Percentiles rank a stretch among this genome's conserved stretches.
These are phyloP conservation scores for Marronus borbonicus DNA, from an alignment of 2,888 invertebrate species.

Conservation along the genomic window DNA sequence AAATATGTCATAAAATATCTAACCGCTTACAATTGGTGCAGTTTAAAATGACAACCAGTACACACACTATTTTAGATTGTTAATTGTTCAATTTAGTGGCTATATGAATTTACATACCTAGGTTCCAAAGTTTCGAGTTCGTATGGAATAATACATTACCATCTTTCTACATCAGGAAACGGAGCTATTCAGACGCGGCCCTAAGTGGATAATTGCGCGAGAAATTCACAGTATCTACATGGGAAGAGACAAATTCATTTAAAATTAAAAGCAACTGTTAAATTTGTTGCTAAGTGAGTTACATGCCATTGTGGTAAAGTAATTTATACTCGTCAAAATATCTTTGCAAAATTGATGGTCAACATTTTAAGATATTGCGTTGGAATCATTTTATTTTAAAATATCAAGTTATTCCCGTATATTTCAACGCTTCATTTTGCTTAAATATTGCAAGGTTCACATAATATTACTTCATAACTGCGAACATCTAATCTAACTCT, in stretches of 20 bases:
- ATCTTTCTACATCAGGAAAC: conserved; percentile 21
- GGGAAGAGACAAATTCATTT: conserved; percentile 39
- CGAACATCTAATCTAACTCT: neutral
- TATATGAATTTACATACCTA: neutral
- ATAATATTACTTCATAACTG: neutral
- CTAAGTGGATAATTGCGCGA: conserved; percentile 43
- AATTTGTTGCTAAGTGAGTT: conserved; percentile 27
- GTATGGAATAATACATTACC: no score
- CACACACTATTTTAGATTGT: no score
- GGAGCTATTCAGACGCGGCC: conserved; percentile 1
- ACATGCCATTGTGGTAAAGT: neutral
- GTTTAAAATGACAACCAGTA: no score
- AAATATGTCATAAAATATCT: no score
- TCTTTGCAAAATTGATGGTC: no score
- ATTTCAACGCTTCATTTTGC: no score
- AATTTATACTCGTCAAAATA: neutral
- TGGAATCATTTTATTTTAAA: no score
- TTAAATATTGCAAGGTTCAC: neutral
- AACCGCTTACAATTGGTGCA: no score
- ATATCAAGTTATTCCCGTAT: no score
- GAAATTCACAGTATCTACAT: conserved; percentile 33
- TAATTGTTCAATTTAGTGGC: neutral
- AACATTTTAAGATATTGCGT: no score
- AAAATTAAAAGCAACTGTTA: conserved; percentile 40
- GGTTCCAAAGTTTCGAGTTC: neutral